Evolutionary conservation across 2,113 vertebrate species (phyloP).

Genomic region (Phalacrocorax brasilianus): DNA sequence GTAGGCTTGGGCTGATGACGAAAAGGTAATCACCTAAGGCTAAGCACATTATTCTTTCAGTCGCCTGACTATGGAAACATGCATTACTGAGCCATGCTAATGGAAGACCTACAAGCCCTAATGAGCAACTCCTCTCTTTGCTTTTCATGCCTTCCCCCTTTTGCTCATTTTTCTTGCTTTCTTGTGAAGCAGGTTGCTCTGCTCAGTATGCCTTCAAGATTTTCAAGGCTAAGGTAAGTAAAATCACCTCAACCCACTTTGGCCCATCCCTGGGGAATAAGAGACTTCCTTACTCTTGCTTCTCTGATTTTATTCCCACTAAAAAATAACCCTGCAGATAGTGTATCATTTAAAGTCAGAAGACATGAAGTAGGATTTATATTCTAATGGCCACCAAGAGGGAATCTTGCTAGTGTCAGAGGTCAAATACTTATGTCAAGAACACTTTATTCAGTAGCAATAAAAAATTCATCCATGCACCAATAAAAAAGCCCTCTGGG

Average conservation of each 20-base stretch:
- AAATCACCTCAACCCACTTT: neutral
- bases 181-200: neutral
- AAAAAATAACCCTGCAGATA: neutral
- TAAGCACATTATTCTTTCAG: neutral
- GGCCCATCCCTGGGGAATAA: neutral
- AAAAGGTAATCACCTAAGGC: neutral
- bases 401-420: conserved; percentile 45
- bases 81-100: neutral
- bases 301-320: neutral
- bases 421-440: conserved; percentile 60
- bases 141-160: neutral
- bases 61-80: neutral
- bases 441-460: conserved; percentile 65
- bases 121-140: neutral
- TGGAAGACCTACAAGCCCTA: neutral
- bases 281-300: neutral
- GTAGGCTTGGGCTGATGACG: neutral
- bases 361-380: conserved; percentile 22
- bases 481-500: conserved; percentile 31
- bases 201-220: neutral
- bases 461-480: conserved; percentile 47
- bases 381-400: conserved; percentile 43
- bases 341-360: neutral
- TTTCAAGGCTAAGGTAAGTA: neutral
- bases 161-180: neutral